Evolutionary conservation across 2,888 invertebrate species (phyloP), one percentile per base, ranked within the genome.

Genomic region (Leucophenga maculata): DNA sequence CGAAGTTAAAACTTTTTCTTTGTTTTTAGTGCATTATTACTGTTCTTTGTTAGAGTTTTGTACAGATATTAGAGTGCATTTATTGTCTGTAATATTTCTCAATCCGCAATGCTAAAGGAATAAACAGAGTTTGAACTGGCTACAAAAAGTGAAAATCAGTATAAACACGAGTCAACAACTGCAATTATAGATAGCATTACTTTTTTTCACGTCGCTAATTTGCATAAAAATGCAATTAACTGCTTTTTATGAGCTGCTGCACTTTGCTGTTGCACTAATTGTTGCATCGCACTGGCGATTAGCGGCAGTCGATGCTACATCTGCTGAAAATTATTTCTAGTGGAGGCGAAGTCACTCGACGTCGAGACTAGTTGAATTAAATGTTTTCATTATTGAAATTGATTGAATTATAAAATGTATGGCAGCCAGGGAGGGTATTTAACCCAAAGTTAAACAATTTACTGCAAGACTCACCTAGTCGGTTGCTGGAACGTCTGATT

Each of bases 201-300:
- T 48, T 46, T 48, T 48, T 68, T 73, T n/a, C n/a, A 72, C 74
- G 68, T 68, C 69, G 60, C 67, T 70, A 71, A 78, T 78, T 78
- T 78, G 75, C 78, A 78, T 78, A 77, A 77, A 77, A 77, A 74
- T 78, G 70, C 72, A 78, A 78, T 78, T 77, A 78, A 74, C 75
- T 73, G 70, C 72, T 74, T 72, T 76, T 76, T 76, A 76, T 76
- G 74, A 76, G 74, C 74, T 74, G 74, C 60, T 75, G 57, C 65
- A 70, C 68, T 68, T 70, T 65, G 57, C 46, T 71, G 68, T 65
- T 59, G 18, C 60, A 68, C 67, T 68, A 68, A 68, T 68, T 68
- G 59, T 68, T 65, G 65, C 52, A 52, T 32, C 31, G 31, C 52
- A 14, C 20, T n/a, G 65, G 18, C 52, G 65, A 65, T 52, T 52